Base-by-base conservation (phyloP, 2,113 vertebrate species). In the Sigmodon hispidus region DNA sequence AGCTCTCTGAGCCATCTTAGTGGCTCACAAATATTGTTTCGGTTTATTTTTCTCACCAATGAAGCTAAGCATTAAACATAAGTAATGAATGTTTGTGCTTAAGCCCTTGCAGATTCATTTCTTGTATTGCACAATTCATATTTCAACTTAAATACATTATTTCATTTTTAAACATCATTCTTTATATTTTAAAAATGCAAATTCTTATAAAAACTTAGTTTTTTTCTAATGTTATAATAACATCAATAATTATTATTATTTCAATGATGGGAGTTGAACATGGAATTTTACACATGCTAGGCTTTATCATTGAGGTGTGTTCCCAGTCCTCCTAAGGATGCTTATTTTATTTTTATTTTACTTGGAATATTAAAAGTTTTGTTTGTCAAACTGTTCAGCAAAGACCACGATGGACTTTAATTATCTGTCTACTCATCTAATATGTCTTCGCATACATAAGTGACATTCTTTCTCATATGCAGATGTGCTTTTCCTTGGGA, bases 321-420 rank as follows among this genome's bases (percentile, higher is more conserved):
- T 12, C 40, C 29, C 5, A 63, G 79, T 8, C 83, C 5, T 75
- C 36, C 29, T 52, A 15, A 90, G 61, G 8, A 24, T 79, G 29
- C 65, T 94, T 81, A 70, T 34, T 81, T 81, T 87, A 11, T 76
- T 83, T 83, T 92, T 50, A 91, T 86, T 91, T 77, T 72, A 50
- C 11, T 10, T 89, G 8, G 55, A 45, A n/a, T 83, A 0, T 45
- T 84, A 90, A 57, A 48, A 40, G 10, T 84, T 67, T 59, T 13
- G 83, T 50, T 65, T 91, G 34, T 43, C 29, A 15, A 70, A 63
- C 40, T 76, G 7, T 19, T 67, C 24, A 45, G 45, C 50, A 21
- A 13, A 70, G 52, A 16, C 77, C 72, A 61, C 29, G 43, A 7
- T 77, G 69, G 43, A 40, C 55, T 87, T 77, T 67, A 77, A 55